Conservation (phyloP, 2,797 vertebrate genomes). For the Muscicapa striata region DNA sequence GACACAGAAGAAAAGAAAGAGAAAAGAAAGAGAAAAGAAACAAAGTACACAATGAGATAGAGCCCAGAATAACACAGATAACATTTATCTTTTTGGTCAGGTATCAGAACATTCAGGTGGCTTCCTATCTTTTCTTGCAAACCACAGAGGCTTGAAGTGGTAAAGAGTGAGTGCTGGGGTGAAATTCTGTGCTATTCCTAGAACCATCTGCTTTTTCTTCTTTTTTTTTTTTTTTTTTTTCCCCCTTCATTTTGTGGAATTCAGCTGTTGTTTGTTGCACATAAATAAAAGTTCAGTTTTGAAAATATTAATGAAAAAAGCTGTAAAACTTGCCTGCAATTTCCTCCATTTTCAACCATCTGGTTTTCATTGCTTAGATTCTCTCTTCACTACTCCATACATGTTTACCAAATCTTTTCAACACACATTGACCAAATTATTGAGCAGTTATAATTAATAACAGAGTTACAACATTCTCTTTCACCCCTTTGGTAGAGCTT, state of each 20-base stretch:
- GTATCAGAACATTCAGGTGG: not conserved
- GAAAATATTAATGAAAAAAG: conserved; percentile 76
- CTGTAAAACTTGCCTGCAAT: conserved; percentile 75
- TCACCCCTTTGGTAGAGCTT: conserved; percentile 28
- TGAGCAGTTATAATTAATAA: conserved; percentile 74
- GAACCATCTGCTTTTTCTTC: not conserved
- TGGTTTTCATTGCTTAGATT: conserved; percentile 76
- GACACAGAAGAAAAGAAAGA: not conserved
- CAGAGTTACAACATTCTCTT: conserved; percentile 45
- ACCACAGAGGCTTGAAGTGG: not conserved
- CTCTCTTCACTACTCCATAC: conserved; percentile 45
- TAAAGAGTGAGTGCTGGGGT: not conserved
- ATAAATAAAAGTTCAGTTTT: conserved; percentile 73
- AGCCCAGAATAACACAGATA: not conserved
- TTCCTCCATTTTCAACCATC: conserved; percentile 77
- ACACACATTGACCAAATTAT: conserved; percentile 62
- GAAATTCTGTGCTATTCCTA: conserved; percentile 10
- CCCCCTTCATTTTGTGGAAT: not conserved
- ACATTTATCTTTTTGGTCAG: not conserved
- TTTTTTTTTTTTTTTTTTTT: not conserved
- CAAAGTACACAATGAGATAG: not conserved
- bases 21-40: not conserved
- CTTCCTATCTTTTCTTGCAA: conserved; percentile 7
- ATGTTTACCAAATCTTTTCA: conserved; percentile 77
- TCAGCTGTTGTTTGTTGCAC: conserved; percentile 72